Evolutionary conservation across 1,140 invertebrate genomes (phyloP), one percentile per base, ranked within the genome.

Genomic region (Pararge aegeria): DNA sequence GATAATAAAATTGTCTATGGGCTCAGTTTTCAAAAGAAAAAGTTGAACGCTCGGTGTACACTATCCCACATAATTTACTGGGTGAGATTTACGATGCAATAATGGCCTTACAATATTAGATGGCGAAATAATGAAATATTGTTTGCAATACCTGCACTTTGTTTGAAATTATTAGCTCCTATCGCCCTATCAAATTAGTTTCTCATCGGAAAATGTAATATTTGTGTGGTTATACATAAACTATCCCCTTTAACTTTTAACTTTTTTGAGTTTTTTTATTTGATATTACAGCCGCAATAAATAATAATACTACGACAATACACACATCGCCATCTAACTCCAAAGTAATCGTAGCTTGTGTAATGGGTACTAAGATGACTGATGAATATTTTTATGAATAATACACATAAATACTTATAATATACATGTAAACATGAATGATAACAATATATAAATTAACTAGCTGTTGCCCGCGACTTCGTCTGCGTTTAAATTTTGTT

Each of bases 51-150:
- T 24, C 7, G 10, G 7, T 12, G 10, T 34, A 34, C 38, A 42
- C 16, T 18, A 42, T 18, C 38, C 38, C 16, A 42, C 38, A 42
- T 10, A 9, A 42, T 37, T 13, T 37, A 42, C 30, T 9, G 5
- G 12, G 0, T 15, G 5, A 20, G 56, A 58, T 58, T 58, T 58
- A 58, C 38, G 49, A 44, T 9, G 48, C 56, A 51, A 58, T 58
- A 58, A 58, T 52, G 49, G 48, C 49, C 9, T 6, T 30, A 34
- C 34, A 24, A 21, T 54, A 54, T 54, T 42, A 54, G 21, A 51
- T 51, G 56, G 56, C 29, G 34, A n/a, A 49, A 52, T 51, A 52
- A 52, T 50, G 49, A 58, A 50, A 37, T 50, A 57, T 42, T 5
- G 49, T n/a, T 18, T 52, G 37, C 37, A 52, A 51, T 42, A 42